A percentile compares a stretch with the other conserved stretches of the same genome.
These are phyloP conservation scores for Serinus canaria DNA, from an alignment of 2,113 vertebrate genomes.

Conservation along the genomic window DNA sequence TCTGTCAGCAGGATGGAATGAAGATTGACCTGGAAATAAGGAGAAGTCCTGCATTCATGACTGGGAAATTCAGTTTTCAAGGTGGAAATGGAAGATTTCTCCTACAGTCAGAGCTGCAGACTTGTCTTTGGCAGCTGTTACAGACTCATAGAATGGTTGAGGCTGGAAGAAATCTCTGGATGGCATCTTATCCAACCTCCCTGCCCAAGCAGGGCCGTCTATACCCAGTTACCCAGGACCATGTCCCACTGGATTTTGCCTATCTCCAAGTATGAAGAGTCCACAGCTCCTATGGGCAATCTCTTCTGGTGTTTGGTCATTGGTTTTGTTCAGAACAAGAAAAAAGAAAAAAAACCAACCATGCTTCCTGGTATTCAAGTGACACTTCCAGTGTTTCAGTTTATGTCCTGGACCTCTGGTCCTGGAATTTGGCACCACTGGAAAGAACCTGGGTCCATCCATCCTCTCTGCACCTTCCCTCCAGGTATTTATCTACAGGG, in stretches of 20 bases:
- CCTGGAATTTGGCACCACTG: neutral
- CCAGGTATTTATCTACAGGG: neutral
- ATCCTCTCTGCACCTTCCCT: neutral
- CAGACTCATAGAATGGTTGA: neutral
- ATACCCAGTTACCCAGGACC: accelerated
- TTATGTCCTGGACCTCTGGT: neutral
- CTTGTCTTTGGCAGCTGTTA: neutral
- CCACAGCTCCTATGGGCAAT: neutral
- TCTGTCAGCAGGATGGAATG: neutral
- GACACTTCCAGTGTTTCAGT: neutral
- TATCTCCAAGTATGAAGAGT: neutral
- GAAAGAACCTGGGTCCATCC: neutral
- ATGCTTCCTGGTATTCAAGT: neutral
- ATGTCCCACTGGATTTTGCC: neutral
- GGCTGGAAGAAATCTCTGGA: neutral
- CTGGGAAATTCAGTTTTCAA: neutral
- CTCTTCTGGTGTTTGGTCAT: neutral
- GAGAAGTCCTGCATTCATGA: neutral
- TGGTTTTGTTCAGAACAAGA: neutral
- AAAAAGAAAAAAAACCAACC: neutral
- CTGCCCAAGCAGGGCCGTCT: neutral
- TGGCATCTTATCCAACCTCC: accelerated
- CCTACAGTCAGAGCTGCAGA: neutral
- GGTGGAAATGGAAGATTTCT: neutral
- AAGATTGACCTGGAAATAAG: neutral